Percentiles rank a stretch among this genome's conserved stretches.
phyloP scores from a whole-genome alignment of 2,888 invertebrate species.

The Poecilus cupreus region DNA sequence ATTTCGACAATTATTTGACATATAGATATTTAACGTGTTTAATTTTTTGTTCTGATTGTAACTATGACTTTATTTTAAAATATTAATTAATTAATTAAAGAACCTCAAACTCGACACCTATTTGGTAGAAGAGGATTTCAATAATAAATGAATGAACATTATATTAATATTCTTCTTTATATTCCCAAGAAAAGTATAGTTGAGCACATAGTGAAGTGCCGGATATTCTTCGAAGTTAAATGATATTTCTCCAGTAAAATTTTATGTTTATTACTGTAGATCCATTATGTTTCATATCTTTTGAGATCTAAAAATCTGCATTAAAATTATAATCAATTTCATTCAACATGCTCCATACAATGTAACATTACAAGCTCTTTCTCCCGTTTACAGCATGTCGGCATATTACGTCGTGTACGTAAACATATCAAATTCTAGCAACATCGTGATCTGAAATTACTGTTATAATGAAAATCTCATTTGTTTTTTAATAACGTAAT shows the following conservation, averaged over 20 bases:
- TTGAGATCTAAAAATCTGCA: background rate
- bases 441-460: constrained; percentile 6
- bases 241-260: background rate
- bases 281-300: background rate
- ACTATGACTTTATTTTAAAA: no score
- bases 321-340: constrained; percentile 16
- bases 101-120: no score
- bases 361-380: background rate
- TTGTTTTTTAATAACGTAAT: constrained; percentile 44
- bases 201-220: no score
- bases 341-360: background rate
- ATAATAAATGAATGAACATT: no score
- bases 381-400: background rate
- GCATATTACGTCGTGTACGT: constrained; percentile 3
- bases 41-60: no score
- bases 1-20: no score
- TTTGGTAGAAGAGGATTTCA: no score
- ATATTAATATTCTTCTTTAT: no score
- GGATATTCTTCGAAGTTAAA: no score
- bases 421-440: constrained; percentile 12
- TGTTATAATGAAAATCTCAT: constrained; percentile 33
- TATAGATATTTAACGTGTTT: no score
- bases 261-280: background rate
- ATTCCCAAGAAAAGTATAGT: no score
- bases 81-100: no score